phyloP scores from a whole-genome alignment of 2,113 vertebrate species.

The Actenoides hombroni region DNA sequence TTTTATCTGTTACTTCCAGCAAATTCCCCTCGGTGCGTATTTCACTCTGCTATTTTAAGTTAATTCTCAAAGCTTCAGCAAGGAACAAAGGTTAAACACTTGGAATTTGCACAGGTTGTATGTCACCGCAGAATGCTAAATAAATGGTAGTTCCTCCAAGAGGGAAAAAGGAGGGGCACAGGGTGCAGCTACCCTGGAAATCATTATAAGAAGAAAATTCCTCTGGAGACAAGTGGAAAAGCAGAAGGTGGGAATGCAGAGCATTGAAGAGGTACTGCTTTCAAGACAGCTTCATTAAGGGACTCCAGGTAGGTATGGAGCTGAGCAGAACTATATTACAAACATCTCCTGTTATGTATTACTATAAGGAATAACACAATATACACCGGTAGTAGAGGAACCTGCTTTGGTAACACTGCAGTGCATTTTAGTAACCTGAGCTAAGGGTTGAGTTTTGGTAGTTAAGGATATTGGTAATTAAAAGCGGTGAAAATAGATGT shows the following conservation, averaged over 20 bases:
- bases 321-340: background rate
- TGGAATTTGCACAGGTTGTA: conserved; percentile 34
- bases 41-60: conserved; percentile 22
- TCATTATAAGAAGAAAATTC: background rate
- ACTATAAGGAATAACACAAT: background rate
- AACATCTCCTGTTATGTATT: background rate
- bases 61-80: conserved; percentile 6
- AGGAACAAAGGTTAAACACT: conserved; percentile 30
- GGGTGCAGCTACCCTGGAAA: background rate
- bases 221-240: background rate
- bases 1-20: conserved; percentile 17
- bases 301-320: background rate
- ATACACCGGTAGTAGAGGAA: background rate
- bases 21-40: background rate
- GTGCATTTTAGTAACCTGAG: background rate
- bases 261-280: background rate
- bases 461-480: background rate
- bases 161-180: background rate
- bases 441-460: background rate
- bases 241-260: background rate
- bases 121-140: background rate
- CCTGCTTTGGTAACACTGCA: background rate
- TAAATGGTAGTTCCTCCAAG: background rate
- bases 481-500: background rate
- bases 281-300: background rate